A percentile compares a stretch with the other conserved stretches of the same genome.
Evolutionary conservation across 2,113 vertebrate species (phyloP).

Genomic region (Pipra filicauda): DNA sequence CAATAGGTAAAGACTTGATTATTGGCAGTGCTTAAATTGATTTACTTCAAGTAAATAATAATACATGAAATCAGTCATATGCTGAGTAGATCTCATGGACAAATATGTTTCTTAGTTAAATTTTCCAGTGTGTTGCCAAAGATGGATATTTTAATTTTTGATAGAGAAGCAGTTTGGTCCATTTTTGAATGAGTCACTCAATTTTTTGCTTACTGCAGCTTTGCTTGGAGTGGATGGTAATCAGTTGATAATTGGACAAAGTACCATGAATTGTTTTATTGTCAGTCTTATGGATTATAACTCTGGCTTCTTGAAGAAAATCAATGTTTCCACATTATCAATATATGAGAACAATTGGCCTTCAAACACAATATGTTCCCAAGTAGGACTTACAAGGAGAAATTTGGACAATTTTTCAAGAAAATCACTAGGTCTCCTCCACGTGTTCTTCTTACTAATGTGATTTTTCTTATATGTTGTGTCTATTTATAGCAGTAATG

Average conservation of each 20-base stretch:
- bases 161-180: not conserved
- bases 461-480: not conserved
- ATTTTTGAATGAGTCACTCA: not conserved
- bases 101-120: not conserved
- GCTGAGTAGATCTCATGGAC: not conserved
- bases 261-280: not conserved
- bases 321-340: not conserved
- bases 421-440: not conserved
- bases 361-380: not conserved
- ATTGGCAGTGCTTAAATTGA: not conserved
- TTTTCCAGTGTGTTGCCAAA: not conserved
- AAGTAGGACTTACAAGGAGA: not conserved
- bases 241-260: slow-evolving; percentile 7
- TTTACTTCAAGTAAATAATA: not conserved
- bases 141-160: not conserved
- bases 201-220: slow-evolving; percentile 33
- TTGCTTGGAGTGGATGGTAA: not conserved
- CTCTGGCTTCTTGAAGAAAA: slow-evolving; percentile 23
- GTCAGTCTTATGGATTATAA: not conserved
- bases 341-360: not conserved
- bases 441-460: not conserved
- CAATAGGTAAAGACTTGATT: not conserved
- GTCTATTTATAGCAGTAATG: not conserved
- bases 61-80: not conserved
- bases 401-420: not conserved